Conservation (phyloP, 2,113 vertebrate genomes). For the Odocoileus hemionus region DNA sequence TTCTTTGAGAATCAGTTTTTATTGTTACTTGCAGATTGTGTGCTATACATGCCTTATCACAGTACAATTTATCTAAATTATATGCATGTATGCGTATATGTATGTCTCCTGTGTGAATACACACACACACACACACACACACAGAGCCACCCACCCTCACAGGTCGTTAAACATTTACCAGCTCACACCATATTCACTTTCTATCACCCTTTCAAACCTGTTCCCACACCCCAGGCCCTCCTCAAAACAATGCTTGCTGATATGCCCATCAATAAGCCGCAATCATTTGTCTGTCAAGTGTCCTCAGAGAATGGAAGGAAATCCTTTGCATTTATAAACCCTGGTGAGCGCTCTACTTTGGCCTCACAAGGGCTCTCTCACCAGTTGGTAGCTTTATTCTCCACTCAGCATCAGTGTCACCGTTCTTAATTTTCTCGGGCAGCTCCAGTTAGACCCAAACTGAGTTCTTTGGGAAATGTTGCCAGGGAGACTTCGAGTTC, state of each 20-base stretch:
- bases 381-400: not conserved
- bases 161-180: not conserved
- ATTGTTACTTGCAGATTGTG: not conserved
- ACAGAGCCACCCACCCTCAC: not conserved
- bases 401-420: not conserved
- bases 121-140: not conserved
- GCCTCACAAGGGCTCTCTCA: not conserved
- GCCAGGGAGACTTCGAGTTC: not conserved
- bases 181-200: not conserved
- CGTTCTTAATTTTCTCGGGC: not conserved
- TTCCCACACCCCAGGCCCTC: conserved; percentile 69
- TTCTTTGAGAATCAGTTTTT: not conserved
- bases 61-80: not conserved
- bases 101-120: too few relatives aligned
- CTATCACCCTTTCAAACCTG: not conserved
- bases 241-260: conserved; percentile 63
- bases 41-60: not conserved
- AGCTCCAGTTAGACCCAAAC: not conserved
- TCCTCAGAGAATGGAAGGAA: conserved; percentile 70
- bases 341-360: not conserved
- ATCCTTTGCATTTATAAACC: conserved; percentile 54
- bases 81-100: not conserved
- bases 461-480: not conserved
- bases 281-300: not conserved
- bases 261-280: conserved; percentile 49